Evolutionary conservation across 2,113 vertebrate genomes (phyloP).

Genomic region (Brachypodius melanocephalos): DNA sequence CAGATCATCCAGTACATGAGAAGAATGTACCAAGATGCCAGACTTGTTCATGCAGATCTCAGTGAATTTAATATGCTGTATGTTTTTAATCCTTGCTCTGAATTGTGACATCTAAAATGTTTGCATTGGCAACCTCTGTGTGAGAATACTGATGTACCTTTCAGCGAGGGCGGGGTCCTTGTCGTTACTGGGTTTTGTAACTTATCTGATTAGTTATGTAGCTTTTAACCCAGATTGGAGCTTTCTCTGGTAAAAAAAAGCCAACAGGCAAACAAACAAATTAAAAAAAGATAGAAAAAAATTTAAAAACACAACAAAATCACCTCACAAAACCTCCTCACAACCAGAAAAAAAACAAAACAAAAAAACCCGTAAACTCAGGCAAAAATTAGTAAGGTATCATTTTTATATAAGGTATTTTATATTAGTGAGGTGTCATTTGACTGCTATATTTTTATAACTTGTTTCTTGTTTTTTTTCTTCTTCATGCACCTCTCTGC

Average conservation of each 20-base stretch:
- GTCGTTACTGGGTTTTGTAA: background rate
- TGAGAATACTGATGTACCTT: background rate
- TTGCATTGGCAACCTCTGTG: background rate
- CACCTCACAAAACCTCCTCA: background rate
- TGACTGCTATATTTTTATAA: background rate
- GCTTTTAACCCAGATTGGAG: background rate
- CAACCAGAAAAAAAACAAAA: background rate
- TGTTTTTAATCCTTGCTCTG: background rate
- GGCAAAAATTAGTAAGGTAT: background rate
- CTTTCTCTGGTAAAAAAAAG: background rate
- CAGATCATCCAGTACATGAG: slow-evolving; percentile 93
- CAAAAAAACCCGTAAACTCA: accelerated
- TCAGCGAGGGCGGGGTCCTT: background rate
- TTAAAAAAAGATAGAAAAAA: background rate
- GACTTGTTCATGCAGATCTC: slow-evolving; percentile 94
- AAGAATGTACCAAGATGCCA: slow-evolving; percentile 91
- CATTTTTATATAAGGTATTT: background rate
- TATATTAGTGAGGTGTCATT: background rate
- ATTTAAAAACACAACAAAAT: background rate
- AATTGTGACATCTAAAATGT: background rate
- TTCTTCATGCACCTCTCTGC: accelerated
- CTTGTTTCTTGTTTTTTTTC: background rate
- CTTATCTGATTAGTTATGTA: background rate
- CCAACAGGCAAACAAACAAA: background rate
- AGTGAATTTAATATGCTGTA: slow-evolving; percentile 99